Evolutionary conservation across 1,140 invertebrate species (phyloP).

Genomic region (Agrilus planipennis): DNA sequence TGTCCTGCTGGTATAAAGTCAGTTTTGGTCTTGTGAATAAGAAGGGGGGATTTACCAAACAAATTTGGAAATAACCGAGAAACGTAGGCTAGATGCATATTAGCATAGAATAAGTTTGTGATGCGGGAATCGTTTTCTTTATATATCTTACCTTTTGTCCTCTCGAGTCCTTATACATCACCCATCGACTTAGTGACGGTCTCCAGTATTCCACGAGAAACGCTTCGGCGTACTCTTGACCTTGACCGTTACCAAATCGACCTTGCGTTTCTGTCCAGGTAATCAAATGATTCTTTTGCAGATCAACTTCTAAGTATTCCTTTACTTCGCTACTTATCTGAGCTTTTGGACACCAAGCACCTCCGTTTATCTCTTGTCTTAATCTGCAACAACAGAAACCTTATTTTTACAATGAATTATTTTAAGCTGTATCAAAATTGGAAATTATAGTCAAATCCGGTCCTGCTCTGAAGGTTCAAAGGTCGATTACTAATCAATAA

Average conservation of each 20-base stretch:
- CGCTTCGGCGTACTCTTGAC: slow-evolving; percentile 74
- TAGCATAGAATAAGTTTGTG: too few relatives aligned
- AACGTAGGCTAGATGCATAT: too few relatives aligned
- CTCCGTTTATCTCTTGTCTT: slow-evolving; percentile 73
- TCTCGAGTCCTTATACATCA: slow-evolving; percentile 62
- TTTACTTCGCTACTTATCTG: slow-evolving; percentile 59
- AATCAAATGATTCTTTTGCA: slow-evolving; percentile 64
- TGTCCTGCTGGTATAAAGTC: too few relatives aligned
- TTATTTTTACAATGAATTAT: too few relatives aligned
- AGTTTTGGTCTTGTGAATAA: too few relatives aligned
- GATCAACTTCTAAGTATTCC: slow-evolving; percentile 80
- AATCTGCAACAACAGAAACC: slow-evolving; percentile 65
- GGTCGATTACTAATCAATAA: too few relatives aligned
- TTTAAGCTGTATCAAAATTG: too few relatives aligned
- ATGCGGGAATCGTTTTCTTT: background rate
- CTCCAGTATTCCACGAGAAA: slow-evolving; percentile 82
- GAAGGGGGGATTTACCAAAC: too few relatives aligned
- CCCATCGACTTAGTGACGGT: slow-evolving; percentile 54
- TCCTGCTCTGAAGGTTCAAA: too few relatives aligned
- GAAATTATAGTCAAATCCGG: too few relatives aligned
- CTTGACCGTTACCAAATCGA: slow-evolving; percentile 86
- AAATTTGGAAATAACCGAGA: too few relatives aligned
- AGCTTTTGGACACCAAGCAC: slow-evolving; percentile 86
- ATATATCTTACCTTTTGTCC: slow-evolving; percentile 53
- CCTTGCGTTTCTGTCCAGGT: slow-evolving; percentile 85